phyloP scores from a whole-genome alignment of 2,113 vertebrate genomes.

The Phyllopteryx taeniolatus region DNA sequence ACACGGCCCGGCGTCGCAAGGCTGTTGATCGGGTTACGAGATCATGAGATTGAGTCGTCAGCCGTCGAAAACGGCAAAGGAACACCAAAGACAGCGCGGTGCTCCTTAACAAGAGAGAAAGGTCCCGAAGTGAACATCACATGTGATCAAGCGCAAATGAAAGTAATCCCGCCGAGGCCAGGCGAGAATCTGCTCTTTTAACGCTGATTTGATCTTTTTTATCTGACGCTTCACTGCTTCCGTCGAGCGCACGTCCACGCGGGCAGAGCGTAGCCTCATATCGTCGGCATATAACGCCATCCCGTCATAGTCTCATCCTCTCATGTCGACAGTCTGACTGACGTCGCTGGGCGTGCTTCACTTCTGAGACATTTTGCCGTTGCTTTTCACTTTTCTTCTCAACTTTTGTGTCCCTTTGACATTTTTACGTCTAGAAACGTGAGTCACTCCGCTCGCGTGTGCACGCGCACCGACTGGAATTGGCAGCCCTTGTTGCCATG shows the following conservation, averaged over 20 bases:
- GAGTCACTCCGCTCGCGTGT: background rate
- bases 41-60: too few relatives aligned
- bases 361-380: background rate
- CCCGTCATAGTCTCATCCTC: background rate
- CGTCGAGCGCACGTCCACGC: background rate
- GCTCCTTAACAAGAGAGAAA: background rate
- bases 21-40: too few relatives aligned
- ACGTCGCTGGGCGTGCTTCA: background rate
- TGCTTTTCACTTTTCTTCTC: constrained; percentile 10
- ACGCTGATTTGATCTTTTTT: background rate
- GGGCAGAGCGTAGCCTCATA: background rate
- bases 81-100: background rate
- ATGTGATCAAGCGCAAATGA: background rate
- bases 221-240: background rate
- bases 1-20: too few relatives aligned
- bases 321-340: background rate
- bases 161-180: background rate
- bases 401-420: constrained; percentile 22
- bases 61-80: background rate
- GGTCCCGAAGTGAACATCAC: background rate
- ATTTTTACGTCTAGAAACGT: constrained; percentile 33
- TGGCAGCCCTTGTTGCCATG: constrained; percentile 67
- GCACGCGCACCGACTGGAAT: constrained; percentile 21
- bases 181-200: background rate
- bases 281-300: background rate